Base-by-base conservation (phyloP, 2,888 invertebrate genomes). In the Vannuccia rotundouncinata region DNA sequence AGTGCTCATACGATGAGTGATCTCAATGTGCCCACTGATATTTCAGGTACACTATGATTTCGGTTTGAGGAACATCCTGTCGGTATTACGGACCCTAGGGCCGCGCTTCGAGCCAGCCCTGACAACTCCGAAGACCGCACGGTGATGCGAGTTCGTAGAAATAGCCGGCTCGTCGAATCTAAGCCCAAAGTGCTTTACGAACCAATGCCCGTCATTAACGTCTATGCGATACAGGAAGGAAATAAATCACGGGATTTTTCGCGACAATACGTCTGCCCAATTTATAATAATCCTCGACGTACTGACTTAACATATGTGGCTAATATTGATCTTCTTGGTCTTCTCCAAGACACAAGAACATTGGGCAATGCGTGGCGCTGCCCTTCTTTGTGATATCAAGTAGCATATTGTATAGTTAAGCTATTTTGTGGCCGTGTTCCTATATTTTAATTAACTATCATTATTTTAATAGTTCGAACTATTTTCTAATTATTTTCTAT, bases 301-400 rank as follows among this genome's bases (percentile, higher is more conserved):
- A 95, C 94, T 0, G 94, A 92, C 83, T 89, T 93, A 78, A 93
- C 93, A 78, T 93, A 92, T 85, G 92, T 95, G 83, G 88, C 88
- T 85, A 85, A 88, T n/a, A 84, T 87, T 73, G 81, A 84, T n/a
- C n/a, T n/a, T n/a, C 77, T 94, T 97, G 85, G 95, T 95, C 89
- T 87, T 87, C 92, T 84, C 84, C 83, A 86, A 88, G 83, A 86
- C 86, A 87, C 93, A 96, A 0, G 91, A 94, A 81, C 96, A 96
- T 88, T 97, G 97, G 97, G 93, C 95, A 0, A 89, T 97, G 79
- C 90, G 97, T 83, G 96, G 96, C 0, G 96, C 97, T n/a, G 97
- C 95, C 0, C 89, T 97, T 17, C 90, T 97, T 79, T 97, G 96
- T 89, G 97, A 97, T 89, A 96, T 95, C 83, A 97, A 97, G 90